Percentiles rank a stretch among this genome's conserved stretches.
Evolutionary conservation across 2,888 invertebrate species (phyloP).

Genomic region (Tenthredo amoena): DNA sequence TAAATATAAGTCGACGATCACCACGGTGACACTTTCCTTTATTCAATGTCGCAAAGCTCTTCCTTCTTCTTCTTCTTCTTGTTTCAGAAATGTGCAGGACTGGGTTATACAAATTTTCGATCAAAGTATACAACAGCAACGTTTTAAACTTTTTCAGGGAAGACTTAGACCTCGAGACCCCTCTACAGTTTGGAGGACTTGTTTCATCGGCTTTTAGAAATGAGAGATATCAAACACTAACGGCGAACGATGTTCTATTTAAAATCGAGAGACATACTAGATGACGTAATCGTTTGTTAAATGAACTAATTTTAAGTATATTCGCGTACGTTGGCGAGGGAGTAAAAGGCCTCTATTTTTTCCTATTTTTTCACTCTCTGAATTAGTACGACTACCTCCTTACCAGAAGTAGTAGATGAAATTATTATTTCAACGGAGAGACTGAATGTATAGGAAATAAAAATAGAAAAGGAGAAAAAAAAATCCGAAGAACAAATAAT

Average conservation of each 20-base stretch:
- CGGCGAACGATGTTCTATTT: not conserved
- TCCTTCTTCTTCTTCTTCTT: not conserved
- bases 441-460: not conserved
- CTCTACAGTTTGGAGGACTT: not conserved
- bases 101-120: not conserved
- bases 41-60: not conserved
- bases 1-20: slow-evolving; percentile 14
- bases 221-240: not conserved
- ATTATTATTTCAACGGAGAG: not conserved
- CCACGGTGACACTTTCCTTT: slow-evolving; percentile 5
- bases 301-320: not conserved
- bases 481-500: not conserved
- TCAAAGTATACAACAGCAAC: not conserved
- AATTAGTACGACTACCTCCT: not conserved
- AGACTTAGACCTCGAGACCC: not conserved
- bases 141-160: not conserved
- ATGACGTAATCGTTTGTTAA: not conserved
- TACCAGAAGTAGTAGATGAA: not conserved
- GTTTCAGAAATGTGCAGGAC: not conserved
- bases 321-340: not conserved
- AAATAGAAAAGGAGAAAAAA: not conserved
- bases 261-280: not conserved
- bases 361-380: not conserved
- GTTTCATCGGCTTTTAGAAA: not conserved
- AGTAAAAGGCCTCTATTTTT: not conserved